Conservation (phyloP, 2,113 vertebrate species). For the Gnathonemus echidnorhynchus region DNA sequence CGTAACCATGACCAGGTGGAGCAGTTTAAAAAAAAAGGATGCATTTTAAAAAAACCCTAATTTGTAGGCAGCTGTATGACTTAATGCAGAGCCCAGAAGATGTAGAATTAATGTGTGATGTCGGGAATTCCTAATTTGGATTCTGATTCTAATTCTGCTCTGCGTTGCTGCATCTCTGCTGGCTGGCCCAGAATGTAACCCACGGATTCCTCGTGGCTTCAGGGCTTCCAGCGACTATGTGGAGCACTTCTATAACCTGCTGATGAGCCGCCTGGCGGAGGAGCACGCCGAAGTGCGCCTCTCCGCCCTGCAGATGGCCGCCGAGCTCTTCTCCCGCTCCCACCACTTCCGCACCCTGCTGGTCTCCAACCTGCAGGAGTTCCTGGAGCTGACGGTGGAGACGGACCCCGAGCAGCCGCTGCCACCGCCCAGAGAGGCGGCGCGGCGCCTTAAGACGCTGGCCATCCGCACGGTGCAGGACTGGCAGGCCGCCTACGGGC, state of each 20-base stretch:
- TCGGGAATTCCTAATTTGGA: neutral
- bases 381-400: constrained; percentile 83
- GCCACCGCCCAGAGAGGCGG: constrained; percentile 78
- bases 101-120: neutral
- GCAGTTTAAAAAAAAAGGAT: neutral
- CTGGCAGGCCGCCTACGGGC: constrained; percentile 74
- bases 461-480: constrained; percentile 67
- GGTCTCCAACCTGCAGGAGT: constrained; percentile 77
- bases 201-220: constrained; percentile 10
- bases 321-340: constrained; percentile 77
- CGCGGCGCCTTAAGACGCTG: constrained; percentile 69
- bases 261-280: constrained; percentile 70
- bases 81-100: neutral
- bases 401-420: constrained; percentile 75
- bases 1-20: neutral
- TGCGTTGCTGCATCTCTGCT: neutral
- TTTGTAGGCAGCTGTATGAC: neutral
- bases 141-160: neutral
- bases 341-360: constrained; percentile 75
- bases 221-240: constrained; percentile 77
- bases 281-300: constrained; percentile 81
- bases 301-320: constrained; percentile 73
- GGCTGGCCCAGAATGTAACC: neutral
- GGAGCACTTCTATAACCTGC: constrained; percentile 66
- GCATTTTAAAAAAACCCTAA: neutral